Base-by-base conservation (phyloP, 2,888 invertebrate species). In the Cheiracanthium punctorium region DNA sequence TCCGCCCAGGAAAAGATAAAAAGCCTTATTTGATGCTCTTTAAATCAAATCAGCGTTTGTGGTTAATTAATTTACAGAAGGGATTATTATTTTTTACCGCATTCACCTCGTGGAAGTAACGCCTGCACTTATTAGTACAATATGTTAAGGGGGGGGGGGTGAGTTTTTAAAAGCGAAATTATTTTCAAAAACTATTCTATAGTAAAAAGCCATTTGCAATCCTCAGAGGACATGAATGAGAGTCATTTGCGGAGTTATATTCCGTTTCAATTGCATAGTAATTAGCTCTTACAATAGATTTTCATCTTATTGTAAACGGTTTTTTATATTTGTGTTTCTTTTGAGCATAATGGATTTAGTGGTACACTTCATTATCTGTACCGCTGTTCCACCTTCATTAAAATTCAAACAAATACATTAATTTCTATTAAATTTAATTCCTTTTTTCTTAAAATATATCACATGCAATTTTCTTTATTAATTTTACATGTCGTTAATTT, bases 21-120 rank as follows among this genome's bases (percentile, higher is more conserved):
- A 69, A 24, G 17, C 65, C 37, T 64, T 82, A 76, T 73, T 73
- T 48, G 30, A 58, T 48, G 69, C 30, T 58, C 58, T 69, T 85
- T 77, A 73, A 85, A 85, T 85, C 79, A 85, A 85, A 79, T 85
- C 84, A 74, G 64, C 79, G 74, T 85, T 74, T 80, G 79, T 41
- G 84, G 79, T 79, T 85, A 85, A 85, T 85, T 85, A 85, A 85
- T 85, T 85, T 79, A 85, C 70, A 71, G 58, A 67, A 73, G 67
- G 73, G 73, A 80, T 79, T 80, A 65, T 64, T 52, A 32, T 65
- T 24, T 30, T 29, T 71, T 65, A n/a, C 48, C 30, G 0, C 29
- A 29, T n/a, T n/a, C 43, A 20, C 12, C n/a, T 48, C 30, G 29
- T 28, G 28, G 17, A 28, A 52, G 32, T 64, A 41, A 48, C 41